phyloP scores from a whole-genome alignment of 1,140 invertebrate species.

The Heliothis virescens region DNA sequence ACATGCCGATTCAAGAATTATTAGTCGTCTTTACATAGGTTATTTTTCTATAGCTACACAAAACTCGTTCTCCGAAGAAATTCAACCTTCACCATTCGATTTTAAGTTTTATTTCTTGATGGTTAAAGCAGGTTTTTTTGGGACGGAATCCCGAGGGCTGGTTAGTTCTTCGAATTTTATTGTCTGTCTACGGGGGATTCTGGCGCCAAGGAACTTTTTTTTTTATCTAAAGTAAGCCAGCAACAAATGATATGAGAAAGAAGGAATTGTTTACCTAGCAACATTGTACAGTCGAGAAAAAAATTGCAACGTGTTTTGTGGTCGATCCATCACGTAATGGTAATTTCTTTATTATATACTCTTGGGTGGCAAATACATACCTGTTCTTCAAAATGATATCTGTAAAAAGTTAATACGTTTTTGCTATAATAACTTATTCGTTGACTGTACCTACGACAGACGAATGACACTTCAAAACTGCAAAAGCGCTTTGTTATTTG shows the following conservation, averaged over 20 bases:
- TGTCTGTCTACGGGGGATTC: constrained; percentile 44
- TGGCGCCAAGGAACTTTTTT: constrained; percentile 37
- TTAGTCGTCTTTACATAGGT: constrained; percentile 52
- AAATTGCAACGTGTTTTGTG: constrained; percentile 3
- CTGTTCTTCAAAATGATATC: constrained; percentile 6
- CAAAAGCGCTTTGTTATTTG: not conserved
- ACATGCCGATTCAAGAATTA: constrained; percentile 64
- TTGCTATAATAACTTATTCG: not conserved
- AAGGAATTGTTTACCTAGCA: constrained; percentile 19
- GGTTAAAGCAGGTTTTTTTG: not conserved
- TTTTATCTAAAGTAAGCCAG: not conserved
- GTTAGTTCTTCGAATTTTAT: constrained; percentile 44
- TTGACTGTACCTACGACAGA: not conserved
- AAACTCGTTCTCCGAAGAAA: constrained; percentile 54
- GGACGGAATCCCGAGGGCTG: not conserved
- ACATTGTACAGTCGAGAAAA: not conserved
- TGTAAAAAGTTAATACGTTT: constrained; percentile 5
- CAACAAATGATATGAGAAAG: not conserved
- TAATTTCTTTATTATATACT: constrained; percentile 1
- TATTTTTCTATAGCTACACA: constrained; percentile 52
- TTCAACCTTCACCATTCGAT: constrained; percentile 10
- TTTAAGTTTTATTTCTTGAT: constrained; percentile 19
- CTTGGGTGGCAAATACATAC: constrained; percentile 26
- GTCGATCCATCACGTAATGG: not conserved
- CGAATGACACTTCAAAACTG: not conserved